A percentile compares a stretch with the other conserved stretches of the same genome.
Evolutionary conservation across 2,113 vertebrate species (phyloP).

Genomic region (Chionomys nivalis): DNA sequence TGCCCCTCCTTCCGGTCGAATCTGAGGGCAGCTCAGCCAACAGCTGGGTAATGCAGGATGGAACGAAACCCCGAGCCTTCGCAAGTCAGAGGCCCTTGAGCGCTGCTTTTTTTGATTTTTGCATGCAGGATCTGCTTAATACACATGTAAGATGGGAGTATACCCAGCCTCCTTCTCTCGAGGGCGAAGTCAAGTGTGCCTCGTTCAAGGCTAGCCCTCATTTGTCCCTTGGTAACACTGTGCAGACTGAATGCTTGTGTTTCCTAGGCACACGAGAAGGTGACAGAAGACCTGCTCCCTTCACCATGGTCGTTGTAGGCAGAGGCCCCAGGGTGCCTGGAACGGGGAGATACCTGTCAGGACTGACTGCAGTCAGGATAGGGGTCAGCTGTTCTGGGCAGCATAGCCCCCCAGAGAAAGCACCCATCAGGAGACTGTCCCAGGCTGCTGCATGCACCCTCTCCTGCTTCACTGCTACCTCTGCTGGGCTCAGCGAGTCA

Average conservation of each 20-base stretch:
- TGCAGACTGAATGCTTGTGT: background rate
- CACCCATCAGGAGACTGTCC: background rate
- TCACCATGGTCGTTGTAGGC: background rate
- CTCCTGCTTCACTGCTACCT: background rate
- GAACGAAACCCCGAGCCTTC: accelerated
- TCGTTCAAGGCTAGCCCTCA: too few species aligned
- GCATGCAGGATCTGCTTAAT: accelerated
- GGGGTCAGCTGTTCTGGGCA: background rate
- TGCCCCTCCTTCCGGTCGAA: background rate
- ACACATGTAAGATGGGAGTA: accelerated
- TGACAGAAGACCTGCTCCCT: too few species aligned
- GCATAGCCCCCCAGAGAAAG: background rate
- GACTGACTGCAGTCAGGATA: background rate
- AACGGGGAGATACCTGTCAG: background rate
- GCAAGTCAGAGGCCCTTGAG: background rate
- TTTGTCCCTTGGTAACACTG: background rate
- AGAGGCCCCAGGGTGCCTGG: background rate
- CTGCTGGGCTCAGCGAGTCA: background rate
- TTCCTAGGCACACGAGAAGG: background rate
- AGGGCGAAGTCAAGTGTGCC: background rate
- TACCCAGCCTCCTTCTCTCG: background rate
- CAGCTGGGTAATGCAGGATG: accelerated
- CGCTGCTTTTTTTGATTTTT: background rate
- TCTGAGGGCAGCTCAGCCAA: too few species aligned
- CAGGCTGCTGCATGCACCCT: background rate